Conservation (phyloP, 2,888 invertebrate genomes). For the Seira ritae region DNA sequence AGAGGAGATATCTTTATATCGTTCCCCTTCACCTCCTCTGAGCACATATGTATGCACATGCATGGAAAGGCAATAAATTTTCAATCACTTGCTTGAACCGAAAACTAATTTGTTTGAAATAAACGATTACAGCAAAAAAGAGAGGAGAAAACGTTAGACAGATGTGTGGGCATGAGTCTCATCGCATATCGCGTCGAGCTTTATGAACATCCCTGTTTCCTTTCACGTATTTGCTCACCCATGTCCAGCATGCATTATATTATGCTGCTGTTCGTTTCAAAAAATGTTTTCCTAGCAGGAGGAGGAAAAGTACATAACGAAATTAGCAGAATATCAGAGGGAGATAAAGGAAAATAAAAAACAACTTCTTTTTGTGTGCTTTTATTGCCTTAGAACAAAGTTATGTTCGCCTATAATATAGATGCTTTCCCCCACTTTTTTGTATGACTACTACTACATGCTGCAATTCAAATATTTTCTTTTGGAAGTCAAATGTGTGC, state of each 20-base stretch:
- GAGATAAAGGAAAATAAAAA: background rate
- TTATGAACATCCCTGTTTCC: slow-evolving; percentile 25
- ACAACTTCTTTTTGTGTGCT: background rate
- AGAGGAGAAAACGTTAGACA: slow-evolving; percentile 2
- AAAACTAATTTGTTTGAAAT: slow-evolving; percentile 64
- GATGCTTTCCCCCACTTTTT: background rate
- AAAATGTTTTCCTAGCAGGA: background rate
- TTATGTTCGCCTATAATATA: too few relatives aligned
- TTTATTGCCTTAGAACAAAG: background rate
- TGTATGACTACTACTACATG: too few relatives aligned
- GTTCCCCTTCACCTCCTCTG: background rate
- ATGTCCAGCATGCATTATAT: slow-evolving; percentile 25
- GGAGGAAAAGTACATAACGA: background rate
- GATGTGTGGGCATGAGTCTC: slow-evolving; percentile 38
- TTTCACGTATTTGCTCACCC: slow-evolving; percentile 15
- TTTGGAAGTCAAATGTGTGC: background rate
- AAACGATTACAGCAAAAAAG: slow-evolving; percentile 48
- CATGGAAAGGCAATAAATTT: slow-evolving; percentile 62
- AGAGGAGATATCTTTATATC: background rate
- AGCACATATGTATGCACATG: slow-evolving; percentile 11
- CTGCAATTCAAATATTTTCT: background rate
- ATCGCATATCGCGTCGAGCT: background rate
- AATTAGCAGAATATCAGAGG: slow-evolving; percentile 7
- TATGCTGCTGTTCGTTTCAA: too few relatives aligned
- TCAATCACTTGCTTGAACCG: slow-evolving; percentile 63